These are phyloP conservation scores for Hirtodrosophila histrioides DNA, from an alignment of 2,888 invertebrate species.

Conservation along the genomic window DNA sequence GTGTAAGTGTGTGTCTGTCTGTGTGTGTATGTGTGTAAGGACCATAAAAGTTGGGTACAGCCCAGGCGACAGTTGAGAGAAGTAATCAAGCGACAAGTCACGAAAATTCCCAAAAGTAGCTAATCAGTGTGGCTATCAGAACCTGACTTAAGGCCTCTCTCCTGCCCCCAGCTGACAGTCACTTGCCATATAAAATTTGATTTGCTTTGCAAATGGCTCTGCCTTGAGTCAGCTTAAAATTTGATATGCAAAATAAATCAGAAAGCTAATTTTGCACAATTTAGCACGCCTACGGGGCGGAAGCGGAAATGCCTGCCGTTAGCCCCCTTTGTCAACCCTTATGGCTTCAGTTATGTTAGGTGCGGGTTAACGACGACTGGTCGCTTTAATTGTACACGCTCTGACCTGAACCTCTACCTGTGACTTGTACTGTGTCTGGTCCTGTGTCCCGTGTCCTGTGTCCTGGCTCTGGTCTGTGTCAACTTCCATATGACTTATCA, in stretches of 20 bases:
- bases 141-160: slow-evolving; percentile 26
- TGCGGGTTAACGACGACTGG: slow-evolving; percentile 25
- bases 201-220: slow-evolving; percentile 19
- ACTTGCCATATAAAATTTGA: slow-evolving; percentile 46
- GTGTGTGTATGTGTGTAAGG: slow-evolving; percentile 30
- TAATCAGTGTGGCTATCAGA: slow-evolving; percentile 69
- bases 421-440: neutral
- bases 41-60: slow-evolving; percentile 59
- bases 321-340: slow-evolving; percentile 1
- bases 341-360: slow-evolving; percentile 6
- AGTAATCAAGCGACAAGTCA: slow-evolving; percentile 72
- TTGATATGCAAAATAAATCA: slow-evolving; percentile 69
- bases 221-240: slow-evolving; percentile 28
- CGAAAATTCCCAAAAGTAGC: slow-evolving; percentile 70
- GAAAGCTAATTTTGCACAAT: slow-evolving; percentile 63
- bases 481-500: slow-evolving; percentile 14
- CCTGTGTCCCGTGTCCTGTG: neutral
- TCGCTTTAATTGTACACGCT: slow-evolving; percentile 36
- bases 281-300: slow-evolving; percentile 54
- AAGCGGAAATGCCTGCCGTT: slow-evolving; percentile 45
- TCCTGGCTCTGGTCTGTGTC: neutral
- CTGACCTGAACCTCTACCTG: slow-evolving; percentile 19
- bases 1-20: slow-evolving; percentile 14
- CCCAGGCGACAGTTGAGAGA: slow-evolving; percentile 45
- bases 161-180: neutral